Conservation (phyloP, 2,888 invertebrate species). For the Plebejus anna region DNA sequence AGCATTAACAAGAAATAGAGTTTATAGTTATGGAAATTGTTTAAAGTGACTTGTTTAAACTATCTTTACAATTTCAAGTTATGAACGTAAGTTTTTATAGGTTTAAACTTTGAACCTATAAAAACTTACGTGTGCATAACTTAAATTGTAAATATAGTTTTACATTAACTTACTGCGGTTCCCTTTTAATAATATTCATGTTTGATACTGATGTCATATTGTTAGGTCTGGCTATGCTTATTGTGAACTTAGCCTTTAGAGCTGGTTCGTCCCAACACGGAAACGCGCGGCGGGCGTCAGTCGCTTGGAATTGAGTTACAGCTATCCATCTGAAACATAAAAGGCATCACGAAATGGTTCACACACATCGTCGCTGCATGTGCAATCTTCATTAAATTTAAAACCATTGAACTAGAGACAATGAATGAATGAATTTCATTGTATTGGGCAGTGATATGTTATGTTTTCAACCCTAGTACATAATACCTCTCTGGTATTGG, state of each 20-base stretch:
- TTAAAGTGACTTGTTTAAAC: background rate
- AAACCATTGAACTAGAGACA: background rate
- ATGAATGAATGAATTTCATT: background rate
- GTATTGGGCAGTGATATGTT: no score
- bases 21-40: no score
- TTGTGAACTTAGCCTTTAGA: slow-evolving; percentile 88
- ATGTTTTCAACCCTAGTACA: no score
- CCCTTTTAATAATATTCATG: slow-evolving; percentile 81
- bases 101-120: no score
- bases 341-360: background rate
- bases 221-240: slow-evolving; percentile 85
- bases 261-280: slow-evolving; percentile 94
- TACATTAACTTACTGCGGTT: slow-evolving; percentile 37
- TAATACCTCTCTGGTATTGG: no score
- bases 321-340: slow-evolving; percentile 84
- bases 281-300: slow-evolving; percentile 89
- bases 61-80: no score
- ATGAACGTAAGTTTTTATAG: no score
- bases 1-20: no score
- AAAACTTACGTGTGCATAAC: background rate
- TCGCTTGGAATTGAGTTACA: slow-evolving; percentile 90
- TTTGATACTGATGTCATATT: slow-evolving; percentile 89
- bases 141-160: background rate
- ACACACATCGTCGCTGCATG: background rate
- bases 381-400: background rate